Evolutionary conservation across 64 coral and sea anemone species (phyloP), one percentile per base, ranked within the genome.

Genomic region (Montipora cactus): DNA sequence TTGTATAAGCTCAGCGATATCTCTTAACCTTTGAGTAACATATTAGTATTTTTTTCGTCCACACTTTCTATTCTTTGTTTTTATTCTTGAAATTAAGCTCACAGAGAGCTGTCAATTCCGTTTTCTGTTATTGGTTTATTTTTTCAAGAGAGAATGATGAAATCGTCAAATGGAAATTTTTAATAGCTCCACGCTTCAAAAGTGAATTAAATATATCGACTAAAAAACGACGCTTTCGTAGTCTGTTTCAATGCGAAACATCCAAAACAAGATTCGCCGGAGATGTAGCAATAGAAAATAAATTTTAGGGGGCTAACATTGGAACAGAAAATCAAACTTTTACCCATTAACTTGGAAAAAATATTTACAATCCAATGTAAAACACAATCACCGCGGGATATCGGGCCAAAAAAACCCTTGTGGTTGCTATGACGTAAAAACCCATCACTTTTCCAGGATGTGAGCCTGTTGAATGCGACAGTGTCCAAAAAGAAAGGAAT

Each of bases 281-380:
- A 57, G 53, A 57, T 57, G 11, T 6, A 57, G 53, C 53, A 78
- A 48, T 19, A 49, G 11, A 67, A 85, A 85, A 71, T 85, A 44
- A 50, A 67, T 25, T 70, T 69, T 85, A 70, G 47, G 19, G 37
- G 44, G 81, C 62, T 83, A 59, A 83, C 81, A 83, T 83, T 59
- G 25, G 81, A 37, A 13, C 58, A 18, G 61, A 68, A 64, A 85
- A 70, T 85, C 45, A 85, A 85, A 85, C 82, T 71, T 70, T 18
- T 85, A 3, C 62, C 67, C 67, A 85, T 70, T 85, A 70, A 69
- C 82, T 64, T 45, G 15, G 81, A 64, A 64, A 85, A 71, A 85
- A 7, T 85, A 85, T 85, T 85, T 85, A 85, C 82, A 85, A 62
- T 85, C 82, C n/a, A 70, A 85, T 47, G 62, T 85, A 71, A 70